Conservation (phyloP, 2,797 vertebrate genomes). For the Platalea minor region DNA sequence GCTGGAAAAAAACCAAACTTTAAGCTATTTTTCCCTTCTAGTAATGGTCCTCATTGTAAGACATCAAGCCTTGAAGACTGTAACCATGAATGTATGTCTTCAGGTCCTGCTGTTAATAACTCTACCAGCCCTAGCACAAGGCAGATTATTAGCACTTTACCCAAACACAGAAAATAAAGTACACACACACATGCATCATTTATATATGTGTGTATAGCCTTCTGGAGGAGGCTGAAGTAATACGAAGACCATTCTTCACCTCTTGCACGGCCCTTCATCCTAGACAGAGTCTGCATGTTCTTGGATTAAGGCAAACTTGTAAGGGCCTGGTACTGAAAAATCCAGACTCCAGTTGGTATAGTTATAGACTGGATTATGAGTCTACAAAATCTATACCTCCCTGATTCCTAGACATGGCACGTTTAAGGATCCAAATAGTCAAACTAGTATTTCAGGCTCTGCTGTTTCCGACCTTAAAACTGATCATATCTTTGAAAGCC, state of each 20-base stretch:
- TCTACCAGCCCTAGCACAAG: neutral
- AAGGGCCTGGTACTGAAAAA: neutral
- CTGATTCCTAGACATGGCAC: neutral
- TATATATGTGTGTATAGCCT: neutral
- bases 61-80: neutral
- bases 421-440: neutral
- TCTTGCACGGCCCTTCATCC: neutral
- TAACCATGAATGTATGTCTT: neutral
- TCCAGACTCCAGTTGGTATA: neutral
- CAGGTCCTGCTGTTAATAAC: neutral
- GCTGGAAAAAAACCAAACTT: neutral
- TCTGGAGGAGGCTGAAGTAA: neutral
- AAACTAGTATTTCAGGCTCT: slow-evolving; percentile 1
- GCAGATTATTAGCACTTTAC: neutral
- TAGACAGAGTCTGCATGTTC: neutral
- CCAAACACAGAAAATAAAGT: neutral
- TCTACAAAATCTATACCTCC: neutral
- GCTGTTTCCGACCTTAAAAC: neutral
- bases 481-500: neutral
- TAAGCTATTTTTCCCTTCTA: neutral
- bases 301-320: neutral
- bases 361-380: neutral
- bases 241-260: neutral
- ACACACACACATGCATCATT: neutral
- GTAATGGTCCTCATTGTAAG: neutral